These are phyloP conservation scores for Drosophila subobscura DNA, from an alignment of 1,140 invertebrate species.

Conservation along the genomic window DNA sequence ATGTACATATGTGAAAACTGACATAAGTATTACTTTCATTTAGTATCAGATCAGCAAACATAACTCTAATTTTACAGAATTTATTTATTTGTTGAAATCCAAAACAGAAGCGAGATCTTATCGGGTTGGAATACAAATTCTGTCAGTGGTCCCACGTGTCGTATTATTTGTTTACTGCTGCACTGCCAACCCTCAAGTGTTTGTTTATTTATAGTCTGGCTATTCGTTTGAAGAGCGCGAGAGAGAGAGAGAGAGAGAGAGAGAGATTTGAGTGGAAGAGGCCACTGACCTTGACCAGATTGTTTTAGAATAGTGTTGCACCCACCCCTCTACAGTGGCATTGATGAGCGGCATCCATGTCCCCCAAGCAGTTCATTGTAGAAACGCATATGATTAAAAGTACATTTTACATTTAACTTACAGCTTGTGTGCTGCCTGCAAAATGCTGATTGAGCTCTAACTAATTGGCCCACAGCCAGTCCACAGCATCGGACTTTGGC, in stretches of 20 bases:
- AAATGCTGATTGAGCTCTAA: slow-evolving; percentile 44
- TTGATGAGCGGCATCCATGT: slow-evolving; percentile 23
- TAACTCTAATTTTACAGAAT: no score
- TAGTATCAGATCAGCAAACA: not conserved
- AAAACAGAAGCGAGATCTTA: not conserved
- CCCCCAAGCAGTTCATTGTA: not conserved
- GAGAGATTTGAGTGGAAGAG: not conserved
- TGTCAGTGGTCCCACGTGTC: slow-evolving; percentile 26
- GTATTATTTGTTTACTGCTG: slow-evolving; percentile 48
- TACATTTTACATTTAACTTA: slow-evolving; percentile 37
- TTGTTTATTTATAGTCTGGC: slow-evolving; percentile 43
- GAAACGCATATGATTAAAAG: slow-evolving; percentile 36
- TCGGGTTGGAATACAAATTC: not conserved
- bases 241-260: slow-evolving; percentile 18
- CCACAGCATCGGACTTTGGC: not conserved
- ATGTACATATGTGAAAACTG: not conserved
- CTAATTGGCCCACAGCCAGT: slow-evolving; percentile 61
- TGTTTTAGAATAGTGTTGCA: slow-evolving; percentile 18
- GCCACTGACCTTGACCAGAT: slow-evolving; percentile 25
- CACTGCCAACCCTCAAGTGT: slow-evolving; percentile 22
- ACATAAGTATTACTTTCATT: slow-evolving; percentile 14
- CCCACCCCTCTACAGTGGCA: slow-evolving; percentile 34
- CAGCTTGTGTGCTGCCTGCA: slow-evolving; percentile 47
- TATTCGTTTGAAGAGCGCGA: slow-evolving; percentile 13
- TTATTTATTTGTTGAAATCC: not conserved